Percentiles rank a stretch among this genome's conserved stretches.
phyloP scores from a whole-genome alignment of 2,797 vertebrate species.

The Alauda arvensis region DNA sequence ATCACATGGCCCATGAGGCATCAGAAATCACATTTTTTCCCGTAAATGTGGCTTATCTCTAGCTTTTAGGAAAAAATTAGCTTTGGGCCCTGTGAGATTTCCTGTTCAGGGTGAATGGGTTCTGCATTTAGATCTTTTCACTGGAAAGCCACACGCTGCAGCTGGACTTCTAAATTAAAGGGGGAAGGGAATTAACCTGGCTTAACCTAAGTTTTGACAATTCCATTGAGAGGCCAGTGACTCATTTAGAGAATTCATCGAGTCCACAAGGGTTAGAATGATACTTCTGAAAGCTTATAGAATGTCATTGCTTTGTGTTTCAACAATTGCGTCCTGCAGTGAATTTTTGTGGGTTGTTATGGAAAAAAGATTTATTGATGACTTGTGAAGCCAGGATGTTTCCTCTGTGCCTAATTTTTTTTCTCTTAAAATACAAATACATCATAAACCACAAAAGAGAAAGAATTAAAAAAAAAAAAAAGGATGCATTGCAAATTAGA shows the following conservation, averaged over 20 bases:
- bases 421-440: constrained; percentile 14
- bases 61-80: constrained; percentile 27
- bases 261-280: constrained; percentile 41
- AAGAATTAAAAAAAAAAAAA: not conserved
- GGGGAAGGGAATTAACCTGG: constrained; percentile 17
- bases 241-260: constrained; percentile 47
- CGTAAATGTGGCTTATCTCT: not conserved
- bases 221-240: constrained; percentile 42
- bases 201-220: constrained; percentile 30
- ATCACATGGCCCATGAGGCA: not conserved
- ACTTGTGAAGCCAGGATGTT: not conserved
- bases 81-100: not conserved
- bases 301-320: constrained; percentile 37
- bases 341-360: constrained; percentile 54
- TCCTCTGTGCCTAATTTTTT: not conserved
- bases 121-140: constrained; percentile 27
- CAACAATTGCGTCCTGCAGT: constrained; percentile 43
- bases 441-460: not conserved
- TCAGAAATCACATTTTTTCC: constrained; percentile 1
- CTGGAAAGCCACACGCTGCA: not conserved
- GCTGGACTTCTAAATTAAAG: constrained; percentile 28
- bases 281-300: constrained; percentile 49
- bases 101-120: not conserved
- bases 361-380: constrained; percentile 40
- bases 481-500: not conserved